Evolutionary conservation across 2,113 vertebrate genomes (phyloP).

Genomic region (Colistium nudipinnis): DNA sequence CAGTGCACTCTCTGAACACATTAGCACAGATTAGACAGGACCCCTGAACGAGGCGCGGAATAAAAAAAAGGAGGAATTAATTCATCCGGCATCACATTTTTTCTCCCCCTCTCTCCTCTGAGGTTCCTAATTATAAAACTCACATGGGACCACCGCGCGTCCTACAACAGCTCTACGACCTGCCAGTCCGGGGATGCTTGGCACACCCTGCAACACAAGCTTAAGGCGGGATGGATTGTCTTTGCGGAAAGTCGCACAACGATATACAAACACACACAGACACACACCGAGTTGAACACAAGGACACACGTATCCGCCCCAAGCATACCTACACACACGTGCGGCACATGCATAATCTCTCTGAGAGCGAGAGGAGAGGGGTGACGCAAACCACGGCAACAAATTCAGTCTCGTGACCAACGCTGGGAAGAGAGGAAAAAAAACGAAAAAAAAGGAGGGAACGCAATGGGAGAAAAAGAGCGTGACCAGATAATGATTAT

Average conservation of each 20-base stretch:
- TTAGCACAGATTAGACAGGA: constrained; percentile 74
- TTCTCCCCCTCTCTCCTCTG: constrained; percentile 41
- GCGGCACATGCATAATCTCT: constrained; percentile 31
- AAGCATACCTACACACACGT: constrained; percentile 57
- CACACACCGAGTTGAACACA: constrained; percentile 7
- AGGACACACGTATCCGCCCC: constrained; percentile 27
- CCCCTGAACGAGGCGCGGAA: constrained; percentile 55
- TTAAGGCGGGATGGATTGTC: neutral
- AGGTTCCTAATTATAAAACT: constrained; percentile 70
- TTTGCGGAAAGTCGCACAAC: constrained; percentile 27
- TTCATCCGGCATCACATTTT: constrained; percentile 66
- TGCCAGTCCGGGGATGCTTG: constrained; percentile 29
- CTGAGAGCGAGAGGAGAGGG: constrained; percentile 48
- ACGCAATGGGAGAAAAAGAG: constrained; percentile 6
- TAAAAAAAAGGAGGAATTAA: constrained; percentile 66
- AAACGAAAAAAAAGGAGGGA: neutral
- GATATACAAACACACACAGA: constrained; percentile 3
- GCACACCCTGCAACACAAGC: constrained; percentile 1
- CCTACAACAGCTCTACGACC: constrained; percentile 46
- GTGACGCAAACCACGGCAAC: constrained; percentile 80
- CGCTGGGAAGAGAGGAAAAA: constrained; percentile 6
- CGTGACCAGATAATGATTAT: constrained; percentile 45
- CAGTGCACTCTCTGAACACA: constrained; percentile 55
- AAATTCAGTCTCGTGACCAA: constrained; percentile 52
- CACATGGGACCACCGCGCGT: constrained; percentile 34